Evolutionary conservation across 2,113 vertebrate species (phyloP).

Genomic region (Meleagris gallopavo): DNA sequence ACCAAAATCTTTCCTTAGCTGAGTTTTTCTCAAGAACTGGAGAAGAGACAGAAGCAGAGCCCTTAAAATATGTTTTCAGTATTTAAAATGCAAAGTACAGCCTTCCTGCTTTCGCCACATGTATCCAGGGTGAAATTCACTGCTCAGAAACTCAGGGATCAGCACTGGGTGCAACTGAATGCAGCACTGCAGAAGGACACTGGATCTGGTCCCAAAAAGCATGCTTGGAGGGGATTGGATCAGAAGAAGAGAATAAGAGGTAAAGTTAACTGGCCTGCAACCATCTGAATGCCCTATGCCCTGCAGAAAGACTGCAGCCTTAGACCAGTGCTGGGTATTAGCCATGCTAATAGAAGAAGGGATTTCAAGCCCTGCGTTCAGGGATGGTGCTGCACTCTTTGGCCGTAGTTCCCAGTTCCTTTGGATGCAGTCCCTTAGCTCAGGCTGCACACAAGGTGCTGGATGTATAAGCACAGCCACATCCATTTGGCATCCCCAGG

Average conservation of each 20-base stretch:
- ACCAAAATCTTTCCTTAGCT: slow-evolving; percentile 70
- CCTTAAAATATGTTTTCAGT: slow-evolving; percentile 54
- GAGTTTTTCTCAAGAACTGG: slow-evolving; percentile 64
- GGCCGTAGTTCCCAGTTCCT: neutral
- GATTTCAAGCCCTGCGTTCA: slow-evolving; percentile 21
- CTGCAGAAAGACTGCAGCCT: neutral
- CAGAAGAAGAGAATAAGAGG: neutral
- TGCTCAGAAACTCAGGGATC: accelerated
- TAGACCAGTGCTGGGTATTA: neutral
- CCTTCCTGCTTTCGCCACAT: neutral
- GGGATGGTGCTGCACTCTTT: neutral
- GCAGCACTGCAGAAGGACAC: neutral
- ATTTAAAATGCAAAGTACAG: slow-evolving; percentile 55
- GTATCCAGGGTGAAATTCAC: neutral
- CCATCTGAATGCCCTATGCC: neutral
- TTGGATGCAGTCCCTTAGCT: neutral
- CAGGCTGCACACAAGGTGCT: neutral
- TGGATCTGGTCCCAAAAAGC: neutral
- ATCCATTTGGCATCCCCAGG: accelerated
- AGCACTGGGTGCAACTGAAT: neutral
- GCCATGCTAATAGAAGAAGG: neutral
- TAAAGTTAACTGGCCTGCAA: neutral
- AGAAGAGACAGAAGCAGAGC: slow-evolving; percentile 64
- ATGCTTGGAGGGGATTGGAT: neutral
- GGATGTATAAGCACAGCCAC: neutral